Percentiles rank a stretch among this genome's conserved stretches.
These are phyloP conservation scores for Hippocampus guttulatus DNA, from an alignment of 2,113 vertebrate genomes.

Conservation along the genomic window DNA sequence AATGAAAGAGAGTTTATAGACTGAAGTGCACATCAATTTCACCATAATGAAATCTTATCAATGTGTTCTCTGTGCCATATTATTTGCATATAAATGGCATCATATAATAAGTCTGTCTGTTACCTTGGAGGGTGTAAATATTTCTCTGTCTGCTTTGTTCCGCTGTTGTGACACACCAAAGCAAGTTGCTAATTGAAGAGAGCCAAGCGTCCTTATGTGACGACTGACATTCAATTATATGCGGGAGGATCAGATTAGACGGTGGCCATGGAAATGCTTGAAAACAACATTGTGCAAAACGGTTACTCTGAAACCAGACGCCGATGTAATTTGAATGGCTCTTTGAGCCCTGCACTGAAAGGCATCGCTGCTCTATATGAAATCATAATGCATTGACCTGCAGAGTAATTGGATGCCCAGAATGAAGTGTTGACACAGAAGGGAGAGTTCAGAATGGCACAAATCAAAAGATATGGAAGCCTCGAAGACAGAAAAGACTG, in stretches of 20 bases:
- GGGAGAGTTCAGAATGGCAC: slow-evolving; percentile 19
- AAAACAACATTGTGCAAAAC: slow-evolving; percentile 67
- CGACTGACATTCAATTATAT: slow-evolving; percentile 81
- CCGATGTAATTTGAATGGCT: slow-evolving; percentile 68
- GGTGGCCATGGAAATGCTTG: slow-evolving; percentile 61
- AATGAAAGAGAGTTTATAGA: slow-evolving; percentile 74
- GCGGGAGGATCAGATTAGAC: slow-evolving; percentile 70
- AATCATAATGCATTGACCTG: slow-evolving; percentile 67
- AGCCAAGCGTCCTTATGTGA: slow-evolving; percentile 71
- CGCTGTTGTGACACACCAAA: slow-evolving; percentile 54
- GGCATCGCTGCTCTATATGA: slow-evolving; percentile 59
- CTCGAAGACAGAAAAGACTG: slow-evolving; percentile 27
- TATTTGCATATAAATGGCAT: slow-evolving; percentile 83
- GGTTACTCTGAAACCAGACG: slow-evolving; percentile 50
- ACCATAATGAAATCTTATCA: slow-evolving; percentile 75
- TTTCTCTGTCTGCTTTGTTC: slow-evolving; percentile 72
- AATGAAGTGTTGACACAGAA: slow-evolving; percentile 59
- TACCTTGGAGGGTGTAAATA: slow-evolving; percentile 76
- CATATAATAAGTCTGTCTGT: slow-evolving; percentile 71
- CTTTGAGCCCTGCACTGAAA: slow-evolving; percentile 58
- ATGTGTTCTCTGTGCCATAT: slow-evolving; percentile 54
- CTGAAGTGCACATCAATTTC: slow-evolving; percentile 72
- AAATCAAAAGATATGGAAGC: slow-evolving; percentile 14
- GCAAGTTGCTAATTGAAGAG: slow-evolving; percentile 76
- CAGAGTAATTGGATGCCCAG: slow-evolving; percentile 72